Base-by-base conservation (phyloP, 1,140 invertebrate genomes). In the Cylas formicarius region DNA sequence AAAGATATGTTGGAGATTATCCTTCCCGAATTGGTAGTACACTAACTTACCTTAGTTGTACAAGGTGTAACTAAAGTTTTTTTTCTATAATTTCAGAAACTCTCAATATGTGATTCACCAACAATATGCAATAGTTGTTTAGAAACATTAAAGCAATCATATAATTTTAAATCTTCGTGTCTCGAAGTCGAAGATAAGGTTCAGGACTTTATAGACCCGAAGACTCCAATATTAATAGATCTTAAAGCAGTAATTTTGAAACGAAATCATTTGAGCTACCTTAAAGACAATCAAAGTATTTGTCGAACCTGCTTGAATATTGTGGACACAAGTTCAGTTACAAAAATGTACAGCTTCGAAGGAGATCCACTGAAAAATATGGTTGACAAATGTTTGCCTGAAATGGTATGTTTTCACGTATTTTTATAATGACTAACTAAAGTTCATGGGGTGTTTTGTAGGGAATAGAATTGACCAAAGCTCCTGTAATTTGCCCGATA, bases 351-450 rank as follows among this genome's bases (percentile, higher is more conserved):
- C 23, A 37, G 26, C 24, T 45, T 29, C 23, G 33, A 28, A 17
- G 43, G 43, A 6, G 43, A 45, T 21, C 43, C 43, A 10, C 32
- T 45, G 19, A 31, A 38, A 16, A 45, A 45, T 31, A 45, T 45
- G 43, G 33, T 45, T 17, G 43, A 45, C 11, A 45, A 45, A 38
- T 45, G 43, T 31, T 16, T 45, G 33, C 43, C 43, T 10, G 43
- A 45, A 45, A 45, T 45, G 33, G 43, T 37, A 37, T 33, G 1
- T 9, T 33, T 4, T 11, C 11, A n/a, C 11, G 10, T 39, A 9
- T 17, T 4, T 28, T 39, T 29, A 40, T 29, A 38, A n/a, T 26
- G 10, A 38, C 22, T 39, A 9, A 28, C 23, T 31, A 26, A 36
- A 6, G 8, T 7, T 26, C 11, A 31, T 6, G 29, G 2, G 28